Base-by-base conservation (phyloP, 2,888 invertebrate genomes). In the Tribolium freemani region DNA sequence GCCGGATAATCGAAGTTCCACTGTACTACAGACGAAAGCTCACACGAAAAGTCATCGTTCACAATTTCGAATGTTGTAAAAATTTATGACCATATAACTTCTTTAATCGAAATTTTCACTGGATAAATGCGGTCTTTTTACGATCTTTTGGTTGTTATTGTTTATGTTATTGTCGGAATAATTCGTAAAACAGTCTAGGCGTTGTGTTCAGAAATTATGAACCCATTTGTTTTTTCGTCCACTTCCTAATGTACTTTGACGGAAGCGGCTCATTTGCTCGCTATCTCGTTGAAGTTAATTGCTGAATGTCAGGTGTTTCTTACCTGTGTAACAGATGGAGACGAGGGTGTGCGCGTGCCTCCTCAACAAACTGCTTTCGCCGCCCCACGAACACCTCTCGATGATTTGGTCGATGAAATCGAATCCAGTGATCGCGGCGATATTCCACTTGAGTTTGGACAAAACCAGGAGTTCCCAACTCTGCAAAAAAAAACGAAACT, bases 351-450 rank as follows among this genome's bases (percentile, higher is more conserved):
- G 91, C 56, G 94, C 92, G 83, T 94, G 94, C 75, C 91, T 88
- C 78, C 93, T 89, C 46, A 94, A 88, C 53, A 91, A 87, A 56
- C 89, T 87, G 78, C 90, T 90, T 61, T 89, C 86, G 69, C 89
- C 88, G 72, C 90, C 89, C 90, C 92, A 91, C 11, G 90, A 86
- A 75, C 90, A 87, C 79, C 94, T 88, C 79, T 91, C 91, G 75
- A 94, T 87, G 78, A 95, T 89, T 81, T 94, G 94, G 84, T 95
- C 94, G 81, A 95, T 90, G 87, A 94, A 95, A 87, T 95, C 95
- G 86, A 92, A 93, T 5, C 93, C 93, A 0, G 95, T 95, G 64
- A 94, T 90, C 26, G 93, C 90, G 30, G 92, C 91, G 77, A 94
- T 88, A 86, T 95, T 93, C 95, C 95, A 96, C 83, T 93, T 90